phyloP scores from a whole-genome alignment of 2,888 invertebrate genomes.

The Branchipolynoe longqiensis region DNA sequence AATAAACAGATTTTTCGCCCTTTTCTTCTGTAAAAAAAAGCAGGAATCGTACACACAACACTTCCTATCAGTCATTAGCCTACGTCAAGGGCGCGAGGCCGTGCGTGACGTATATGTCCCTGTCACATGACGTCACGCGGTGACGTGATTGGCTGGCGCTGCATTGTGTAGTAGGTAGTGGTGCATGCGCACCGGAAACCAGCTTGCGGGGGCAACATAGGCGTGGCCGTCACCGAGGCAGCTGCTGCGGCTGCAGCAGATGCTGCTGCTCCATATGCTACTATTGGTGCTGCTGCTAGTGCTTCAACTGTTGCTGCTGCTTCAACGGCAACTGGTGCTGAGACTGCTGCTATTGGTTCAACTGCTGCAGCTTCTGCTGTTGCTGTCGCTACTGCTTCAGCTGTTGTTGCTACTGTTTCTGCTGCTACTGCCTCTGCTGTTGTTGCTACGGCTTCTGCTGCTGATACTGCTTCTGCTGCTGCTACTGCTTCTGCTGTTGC shows the following conservation, averaged over 20 bases:
- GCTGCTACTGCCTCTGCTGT: too few relatives aligned
- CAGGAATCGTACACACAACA: not conserved
- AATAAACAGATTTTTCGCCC: not conserved
- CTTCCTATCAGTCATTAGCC: conserved; percentile 26
- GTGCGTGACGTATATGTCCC: conserved; percentile 13
- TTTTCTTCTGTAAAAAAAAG: not conserved
- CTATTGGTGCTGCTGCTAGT: not conserved
- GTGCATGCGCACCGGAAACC: not conserved
- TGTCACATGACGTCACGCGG: conserved; percentile 18
- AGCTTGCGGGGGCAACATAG: not conserved
- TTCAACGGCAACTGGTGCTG: too few relatives aligned
- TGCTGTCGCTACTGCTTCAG: too few relatives aligned
- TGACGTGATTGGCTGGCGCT: not conserved
- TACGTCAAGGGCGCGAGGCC: not conserved
- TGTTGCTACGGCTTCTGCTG: too few relatives aligned
- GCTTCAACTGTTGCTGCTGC: too few relatives aligned
- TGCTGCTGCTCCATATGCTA: conserved; percentile 2
- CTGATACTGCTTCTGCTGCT: too few relatives aligned
- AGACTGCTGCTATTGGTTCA: too few relatives aligned
- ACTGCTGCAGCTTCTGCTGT: too few relatives aligned
- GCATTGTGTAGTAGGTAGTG: not conserved
- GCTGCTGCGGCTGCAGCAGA: not conserved
- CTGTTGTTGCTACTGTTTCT: too few relatives aligned
- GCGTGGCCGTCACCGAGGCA: not conserved
- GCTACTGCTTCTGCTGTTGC: too few relatives aligned